Conservation (phyloP, 1,140 invertebrate species). For the Drosophila ironensis region DNA sequence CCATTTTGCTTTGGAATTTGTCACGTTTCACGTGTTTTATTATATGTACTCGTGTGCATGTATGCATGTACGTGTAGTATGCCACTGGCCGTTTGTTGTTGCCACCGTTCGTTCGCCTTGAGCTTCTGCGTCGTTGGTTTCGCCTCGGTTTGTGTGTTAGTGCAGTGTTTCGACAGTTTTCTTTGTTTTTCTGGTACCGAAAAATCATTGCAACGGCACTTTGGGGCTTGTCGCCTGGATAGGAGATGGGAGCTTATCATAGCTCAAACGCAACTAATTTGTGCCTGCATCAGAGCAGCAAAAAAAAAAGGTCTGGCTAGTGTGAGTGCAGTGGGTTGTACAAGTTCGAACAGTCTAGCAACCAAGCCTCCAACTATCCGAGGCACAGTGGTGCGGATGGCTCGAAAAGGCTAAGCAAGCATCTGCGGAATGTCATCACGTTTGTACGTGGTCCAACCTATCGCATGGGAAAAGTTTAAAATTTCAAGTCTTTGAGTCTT, state of each 20-base stretch:
- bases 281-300: conserved; percentile 21
- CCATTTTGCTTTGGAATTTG: conserved; percentile 72
- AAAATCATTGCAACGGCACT: conserved; percentile 33
- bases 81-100: conserved; percentile 29
- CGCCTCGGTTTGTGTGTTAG: not conserved
- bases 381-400: conserved; percentile 20
- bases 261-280: conserved; percentile 51
- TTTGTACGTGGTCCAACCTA: too few species aligned
- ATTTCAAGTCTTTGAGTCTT: too few species aligned
- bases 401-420: not conserved
- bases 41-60: too few species aligned
- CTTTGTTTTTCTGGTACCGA: not conserved
- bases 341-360: conserved; percentile 25
- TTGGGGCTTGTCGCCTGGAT: not conserved
- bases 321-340: conserved; percentile 26
- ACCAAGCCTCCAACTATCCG: conserved; percentile 27
- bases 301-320: not conserved
- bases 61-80: too few species aligned
- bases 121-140: conserved; percentile 49
- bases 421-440: conserved; percentile 2
- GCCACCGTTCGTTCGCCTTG: conserved; percentile 48
- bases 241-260: conserved; percentile 23
- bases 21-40: conserved; percentile 79
- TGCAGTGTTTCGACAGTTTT: not conserved
- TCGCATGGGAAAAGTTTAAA: too few species aligned